phyloP scores from a whole-genome alignment of 2,888 invertebrate genomes.

The Phytoseiulus persimilis region DNA sequence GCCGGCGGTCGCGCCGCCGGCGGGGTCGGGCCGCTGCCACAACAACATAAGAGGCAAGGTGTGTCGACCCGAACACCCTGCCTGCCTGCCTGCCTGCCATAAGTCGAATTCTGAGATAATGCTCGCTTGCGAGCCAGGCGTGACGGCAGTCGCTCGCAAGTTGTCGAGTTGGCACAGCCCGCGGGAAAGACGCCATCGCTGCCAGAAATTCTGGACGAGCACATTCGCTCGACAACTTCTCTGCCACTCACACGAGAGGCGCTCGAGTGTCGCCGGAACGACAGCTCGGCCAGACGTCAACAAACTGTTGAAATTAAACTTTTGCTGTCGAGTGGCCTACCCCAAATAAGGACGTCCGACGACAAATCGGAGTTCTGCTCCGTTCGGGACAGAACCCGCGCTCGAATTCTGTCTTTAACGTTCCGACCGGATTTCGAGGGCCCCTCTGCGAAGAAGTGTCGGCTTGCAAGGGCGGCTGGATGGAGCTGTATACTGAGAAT shows the following conservation, averaged over 20 bases:
- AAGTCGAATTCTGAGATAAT: neutral
- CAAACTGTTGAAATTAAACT: neutral
- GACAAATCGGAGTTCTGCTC: neutral
- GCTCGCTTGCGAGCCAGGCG: neutral
- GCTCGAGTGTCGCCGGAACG: neutral
- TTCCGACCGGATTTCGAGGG: too few relatives aligned
- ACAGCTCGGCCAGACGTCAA: neutral
- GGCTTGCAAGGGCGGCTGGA: neutral
- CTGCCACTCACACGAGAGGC: neutral
- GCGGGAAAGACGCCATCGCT: neutral
- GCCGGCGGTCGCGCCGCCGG: neutral
- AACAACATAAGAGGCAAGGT: neutral
- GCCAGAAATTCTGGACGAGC: neutral
- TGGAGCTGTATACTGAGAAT: neutral
- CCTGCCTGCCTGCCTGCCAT: too few relatives aligned
- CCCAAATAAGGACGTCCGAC: neutral
- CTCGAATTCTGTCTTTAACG: too few relatives aligned
- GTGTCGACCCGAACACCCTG: neutral
- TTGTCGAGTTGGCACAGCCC: neutral
- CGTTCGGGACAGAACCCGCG: neutral
- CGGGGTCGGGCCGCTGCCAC: neutral
- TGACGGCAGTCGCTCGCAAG: neutral
- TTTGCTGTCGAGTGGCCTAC: neutral
- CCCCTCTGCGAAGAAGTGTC: neutral
- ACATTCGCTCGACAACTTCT: neutral